Conservation (phyloP, 2,797 vertebrate species). For the Coranthus polyacanthus region DNA sequence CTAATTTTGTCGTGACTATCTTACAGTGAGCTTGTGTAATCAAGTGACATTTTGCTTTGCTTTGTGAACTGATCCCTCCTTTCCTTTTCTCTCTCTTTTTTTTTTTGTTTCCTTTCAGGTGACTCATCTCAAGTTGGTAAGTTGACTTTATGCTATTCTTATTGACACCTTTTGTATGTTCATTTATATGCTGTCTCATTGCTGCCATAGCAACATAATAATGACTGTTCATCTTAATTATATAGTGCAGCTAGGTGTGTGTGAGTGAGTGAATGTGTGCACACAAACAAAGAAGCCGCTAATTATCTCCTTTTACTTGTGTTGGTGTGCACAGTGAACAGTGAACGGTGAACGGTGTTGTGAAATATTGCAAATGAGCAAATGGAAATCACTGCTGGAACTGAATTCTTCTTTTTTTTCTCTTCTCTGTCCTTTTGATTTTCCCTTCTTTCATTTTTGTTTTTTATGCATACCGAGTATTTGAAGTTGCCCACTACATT, state of each 20-base stretch:
- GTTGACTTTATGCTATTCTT: constrained; percentile 54
- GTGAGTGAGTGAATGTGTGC: neutral
- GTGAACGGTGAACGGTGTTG: neutral
- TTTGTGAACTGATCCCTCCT: constrained; percentile 52
- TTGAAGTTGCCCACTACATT: constrained; percentile 36
- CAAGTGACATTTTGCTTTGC: constrained; percentile 30
- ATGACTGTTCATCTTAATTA: constrained; percentile 2
- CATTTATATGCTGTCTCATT: neutral
- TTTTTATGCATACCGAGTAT: constrained; percentile 24
- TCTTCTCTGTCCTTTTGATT: neutral
- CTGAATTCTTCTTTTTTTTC: neutral
- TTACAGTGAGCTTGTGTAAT: constrained; percentile 23
- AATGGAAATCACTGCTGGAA: constrained; percentile 21
- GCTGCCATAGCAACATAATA: neutral
- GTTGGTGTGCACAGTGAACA: neutral
- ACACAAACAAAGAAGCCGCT: constrained; percentile 1
- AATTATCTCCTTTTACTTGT: constrained; percentile 28
- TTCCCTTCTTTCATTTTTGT: neutral
- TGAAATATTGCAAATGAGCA: constrained; percentile 1
- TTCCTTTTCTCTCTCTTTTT: constrained; percentile 42
- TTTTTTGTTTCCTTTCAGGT: constrained; percentile 66
- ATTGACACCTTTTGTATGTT: neutral
- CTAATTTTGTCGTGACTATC: constrained; percentile 20
- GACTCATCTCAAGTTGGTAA: constrained; percentile 85
- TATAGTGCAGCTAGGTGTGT: neutral